Conservation (phyloP, 2,888 invertebrate genomes). For the Lordiphosa fenestrarum region DNA sequence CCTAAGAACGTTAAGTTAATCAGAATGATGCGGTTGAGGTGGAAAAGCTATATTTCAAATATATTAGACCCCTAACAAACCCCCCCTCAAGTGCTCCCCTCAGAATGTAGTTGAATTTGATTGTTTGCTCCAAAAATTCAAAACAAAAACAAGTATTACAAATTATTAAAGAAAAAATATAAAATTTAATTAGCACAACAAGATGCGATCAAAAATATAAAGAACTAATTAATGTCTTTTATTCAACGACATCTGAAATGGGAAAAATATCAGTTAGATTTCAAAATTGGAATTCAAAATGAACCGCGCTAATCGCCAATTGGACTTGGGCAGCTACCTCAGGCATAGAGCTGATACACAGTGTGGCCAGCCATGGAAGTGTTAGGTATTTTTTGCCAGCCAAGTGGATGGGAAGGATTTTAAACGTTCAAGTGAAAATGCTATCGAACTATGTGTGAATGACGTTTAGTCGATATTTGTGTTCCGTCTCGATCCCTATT, state of each 20-base stretch:
- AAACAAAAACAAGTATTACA: conserved; percentile 34
- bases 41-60: conserved; percentile 42
- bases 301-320: too few species aligned
- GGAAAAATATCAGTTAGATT: neutral
- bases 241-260: neutral
- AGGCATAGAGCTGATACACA: too few species aligned
- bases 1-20: conserved; percentile 69
- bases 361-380: too few species aligned
- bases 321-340: too few species aligned
- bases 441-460: too few species aligned
- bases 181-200: conserved; percentile 51
- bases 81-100: conserved; percentile 16
- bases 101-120: conserved; percentile 59
- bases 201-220: conserved; percentile 29
- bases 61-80: conserved; percentile 32
- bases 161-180: conserved; percentile 29
- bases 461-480: too few species aligned
- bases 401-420: too few species aligned
- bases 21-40: conserved; percentile 7
- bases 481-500: too few species aligned
- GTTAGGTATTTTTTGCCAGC: too few species aligned
- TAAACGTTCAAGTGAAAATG: too few species aligned
- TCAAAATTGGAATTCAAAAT: too few species aligned
- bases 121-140: conserved; percentile 49
- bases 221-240: neutral